Conservation (phyloP, 2,113 vertebrate genomes). For the Sylvietta virens region DNA sequence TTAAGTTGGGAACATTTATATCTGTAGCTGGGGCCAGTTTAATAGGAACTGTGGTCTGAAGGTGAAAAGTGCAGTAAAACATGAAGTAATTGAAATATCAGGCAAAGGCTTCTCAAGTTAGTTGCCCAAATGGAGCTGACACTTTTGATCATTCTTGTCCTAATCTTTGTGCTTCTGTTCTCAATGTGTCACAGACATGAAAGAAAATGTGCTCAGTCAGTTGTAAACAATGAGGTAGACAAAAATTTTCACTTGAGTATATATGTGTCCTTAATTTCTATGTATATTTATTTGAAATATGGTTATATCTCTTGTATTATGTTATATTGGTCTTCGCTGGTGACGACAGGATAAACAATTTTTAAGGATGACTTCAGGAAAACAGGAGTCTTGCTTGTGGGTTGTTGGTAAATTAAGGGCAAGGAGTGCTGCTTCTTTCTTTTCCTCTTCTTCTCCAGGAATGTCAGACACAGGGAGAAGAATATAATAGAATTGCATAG, state of each 20-base stretch:
- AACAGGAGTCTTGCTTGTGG: not conserved
- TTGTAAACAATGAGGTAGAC: not conserved
- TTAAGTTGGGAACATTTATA: not conserved
- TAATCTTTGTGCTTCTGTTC: not conserved
- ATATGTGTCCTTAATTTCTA: not conserved
- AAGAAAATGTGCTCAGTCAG: not conserved
- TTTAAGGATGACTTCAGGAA: not conserved
- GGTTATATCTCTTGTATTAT: not conserved
- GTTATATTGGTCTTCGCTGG: fast-evolving
- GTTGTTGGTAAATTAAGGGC: not conserved
- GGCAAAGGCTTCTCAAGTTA: not conserved
- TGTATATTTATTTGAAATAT: not conserved
- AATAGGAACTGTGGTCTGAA: not conserved
- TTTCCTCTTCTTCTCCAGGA: not conserved
- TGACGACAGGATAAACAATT: not conserved
- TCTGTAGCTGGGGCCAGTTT: not conserved
- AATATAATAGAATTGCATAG: not conserved
- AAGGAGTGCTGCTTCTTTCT: not conserved
- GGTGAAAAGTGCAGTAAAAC: not conserved
- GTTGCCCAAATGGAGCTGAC: not conserved
- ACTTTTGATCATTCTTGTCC: constrained; percentile 7
- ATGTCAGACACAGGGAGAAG: not conserved
- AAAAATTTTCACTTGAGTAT: not conserved
- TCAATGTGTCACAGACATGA: not conserved
- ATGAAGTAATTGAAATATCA: not conserved